These are phyloP conservation scores for Clusia tigrina DNA, from an alignment of 2,888 invertebrate species.

Conservation along the genomic window DNA sequence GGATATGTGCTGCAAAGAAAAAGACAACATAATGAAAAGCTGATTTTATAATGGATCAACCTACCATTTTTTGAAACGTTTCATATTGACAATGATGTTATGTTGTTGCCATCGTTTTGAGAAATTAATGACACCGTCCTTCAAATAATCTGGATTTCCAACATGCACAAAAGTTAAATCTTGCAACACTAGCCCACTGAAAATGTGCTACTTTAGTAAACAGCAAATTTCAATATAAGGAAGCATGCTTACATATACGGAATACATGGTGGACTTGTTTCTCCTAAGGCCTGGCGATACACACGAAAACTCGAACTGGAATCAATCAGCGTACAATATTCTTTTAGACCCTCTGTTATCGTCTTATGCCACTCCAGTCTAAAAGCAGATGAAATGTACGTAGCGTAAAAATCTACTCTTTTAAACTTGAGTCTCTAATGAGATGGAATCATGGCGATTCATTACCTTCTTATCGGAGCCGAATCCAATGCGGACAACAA, in stretches of 20 bases:
- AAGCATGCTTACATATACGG: conserved; percentile 92
- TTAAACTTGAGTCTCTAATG: conserved; percentile 8
- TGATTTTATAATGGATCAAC: conserved; percentile 62
- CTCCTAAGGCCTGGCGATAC: conserved; percentile 93
- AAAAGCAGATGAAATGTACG: no score
- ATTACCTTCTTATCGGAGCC: conserved; percentile 76
- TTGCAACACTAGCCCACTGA: conserved; percentile 95
- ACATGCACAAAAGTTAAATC: conserved; percentile 99
- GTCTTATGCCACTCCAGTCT: conserved; percentile 94
- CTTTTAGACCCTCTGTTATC: conserved; percentile 89
- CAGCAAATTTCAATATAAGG: not conserved
- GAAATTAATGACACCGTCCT: conserved; percentile 90
- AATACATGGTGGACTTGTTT: conserved; percentile 97
- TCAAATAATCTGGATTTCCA: conserved; percentile 90
- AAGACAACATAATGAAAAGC: not conserved
- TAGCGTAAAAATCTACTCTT: no score
- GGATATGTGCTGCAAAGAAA: conserved; percentile 79
- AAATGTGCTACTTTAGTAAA: conserved; percentile 41
- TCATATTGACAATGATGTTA: conserved; percentile 97
- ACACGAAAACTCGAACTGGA: conserved; percentile 97
- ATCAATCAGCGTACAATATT: conserved; percentile 96
- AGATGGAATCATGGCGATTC: conserved; percentile 2
- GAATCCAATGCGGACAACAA: conserved; percentile 96
- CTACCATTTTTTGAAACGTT: conserved; percentile 95
- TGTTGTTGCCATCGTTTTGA: conserved; percentile 99